Conservation (phyloP, 2,113 vertebrate genomes). For the Arenaria interpres region DNA sequence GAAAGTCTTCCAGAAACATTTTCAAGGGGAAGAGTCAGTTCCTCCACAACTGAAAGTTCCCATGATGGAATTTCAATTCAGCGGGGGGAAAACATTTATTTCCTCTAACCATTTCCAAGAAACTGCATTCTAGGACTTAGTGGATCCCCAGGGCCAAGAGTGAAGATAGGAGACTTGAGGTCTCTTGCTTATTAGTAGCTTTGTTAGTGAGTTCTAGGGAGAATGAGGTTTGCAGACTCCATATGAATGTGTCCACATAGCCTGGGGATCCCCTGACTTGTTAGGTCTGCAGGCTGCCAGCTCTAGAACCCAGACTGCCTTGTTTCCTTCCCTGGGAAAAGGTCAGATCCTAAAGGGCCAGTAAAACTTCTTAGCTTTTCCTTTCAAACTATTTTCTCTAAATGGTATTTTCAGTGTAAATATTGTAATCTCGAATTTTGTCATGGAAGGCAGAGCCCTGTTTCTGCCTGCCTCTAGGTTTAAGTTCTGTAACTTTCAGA, state of each 20-base stretch:
- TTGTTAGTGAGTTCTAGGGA: neutral
- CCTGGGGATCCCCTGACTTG: neutral
- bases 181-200: neutral
- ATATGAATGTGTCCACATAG: neutral
- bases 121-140: neutral
- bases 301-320: neutral
- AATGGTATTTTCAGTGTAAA: neutral
- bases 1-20: neutral
- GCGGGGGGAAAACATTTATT: neutral
- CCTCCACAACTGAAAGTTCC: neutral
- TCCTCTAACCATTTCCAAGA: neutral
- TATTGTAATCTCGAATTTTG: neutral
- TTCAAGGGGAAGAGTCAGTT: neutral
- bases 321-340: neutral
- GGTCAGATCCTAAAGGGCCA: neutral
- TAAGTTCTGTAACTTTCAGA: conserved; percentile 67
- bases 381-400: neutral
- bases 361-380: neutral
- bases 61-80: neutral
- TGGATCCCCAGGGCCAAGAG: neutral
- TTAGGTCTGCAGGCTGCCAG: neutral
- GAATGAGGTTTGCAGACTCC: neutral
- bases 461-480: neutral
- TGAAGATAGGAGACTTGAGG: neutral
- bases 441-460: neutral